Conservation (phyloP, 2,888 invertebrate genomes). For the Philereme transversata region DNA sequence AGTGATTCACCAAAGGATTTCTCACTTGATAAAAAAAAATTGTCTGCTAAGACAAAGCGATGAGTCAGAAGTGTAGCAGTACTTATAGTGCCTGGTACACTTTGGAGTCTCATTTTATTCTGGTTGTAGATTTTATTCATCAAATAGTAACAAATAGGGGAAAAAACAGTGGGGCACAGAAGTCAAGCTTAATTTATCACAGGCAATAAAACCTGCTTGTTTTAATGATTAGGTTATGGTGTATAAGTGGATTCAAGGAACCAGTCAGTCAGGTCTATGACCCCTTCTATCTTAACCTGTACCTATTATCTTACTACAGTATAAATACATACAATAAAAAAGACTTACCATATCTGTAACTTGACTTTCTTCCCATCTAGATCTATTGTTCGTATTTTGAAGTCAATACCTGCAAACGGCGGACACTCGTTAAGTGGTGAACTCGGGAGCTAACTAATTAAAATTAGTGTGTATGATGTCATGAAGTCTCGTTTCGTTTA, state of each 20-base stretch:
- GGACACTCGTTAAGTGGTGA: constrained; percentile 50
- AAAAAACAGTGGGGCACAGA: constrained; percentile 2
- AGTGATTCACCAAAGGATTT: constrained; percentile 11
- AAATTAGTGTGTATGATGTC: constrained; percentile 80
- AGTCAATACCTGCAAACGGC: constrained; percentile 95
- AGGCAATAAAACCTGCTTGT: constrained; percentile 4
- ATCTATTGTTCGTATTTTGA: constrained; percentile 99
- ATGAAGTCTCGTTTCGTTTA: constrained; percentile 68
- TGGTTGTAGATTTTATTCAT: too few relatives aligned
- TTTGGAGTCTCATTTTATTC: too few relatives aligned
- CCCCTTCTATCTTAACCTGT: neutral
- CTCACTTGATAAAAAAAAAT: neutral
- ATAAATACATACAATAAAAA: constrained; percentile 18
- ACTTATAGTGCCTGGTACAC: too few relatives aligned
- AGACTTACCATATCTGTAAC: constrained; percentile 97
- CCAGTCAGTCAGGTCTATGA: constrained; percentile 12
- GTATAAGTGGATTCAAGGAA: constrained; percentile 7
- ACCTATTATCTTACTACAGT: neutral
- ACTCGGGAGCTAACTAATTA: constrained; percentile 68
- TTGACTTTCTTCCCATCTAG: constrained; percentile 99
- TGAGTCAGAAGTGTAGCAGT: constrained; percentile 12
- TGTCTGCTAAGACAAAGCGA: neutral
- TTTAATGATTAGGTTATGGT: neutral
- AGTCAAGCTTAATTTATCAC: constrained; percentile 1
- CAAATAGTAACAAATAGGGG: neutral